Evolutionary conservation across 2,888 invertebrate genomes (phyloP).

Genomic region (Oegoconia quadripuncta): DNA sequence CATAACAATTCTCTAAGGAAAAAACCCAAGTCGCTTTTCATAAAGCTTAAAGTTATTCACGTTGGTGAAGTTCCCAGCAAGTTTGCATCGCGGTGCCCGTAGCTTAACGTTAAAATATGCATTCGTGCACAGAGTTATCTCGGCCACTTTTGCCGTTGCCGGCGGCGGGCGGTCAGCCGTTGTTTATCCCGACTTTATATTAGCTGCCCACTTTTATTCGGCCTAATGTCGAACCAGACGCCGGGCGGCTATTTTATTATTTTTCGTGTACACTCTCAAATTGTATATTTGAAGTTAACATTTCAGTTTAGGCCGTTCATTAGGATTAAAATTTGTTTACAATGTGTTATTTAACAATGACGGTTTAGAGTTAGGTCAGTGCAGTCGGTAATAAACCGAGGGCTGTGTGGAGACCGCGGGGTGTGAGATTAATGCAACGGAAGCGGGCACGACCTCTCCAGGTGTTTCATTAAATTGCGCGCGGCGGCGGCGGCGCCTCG

Average conservation of each 20-base stretch:
- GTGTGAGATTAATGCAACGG: constrained; percentile 72
- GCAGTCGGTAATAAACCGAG: constrained; percentile 21
- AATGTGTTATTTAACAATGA: too few relatives aligned
- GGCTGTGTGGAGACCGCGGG: constrained; percentile 23
- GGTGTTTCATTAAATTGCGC: constrained; percentile 77
- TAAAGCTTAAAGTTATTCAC: constrained; percentile 58
- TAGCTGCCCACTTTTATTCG: constrained; percentile 38
- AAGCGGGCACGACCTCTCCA: constrained; percentile 72
- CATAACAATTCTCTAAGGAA: not conserved
- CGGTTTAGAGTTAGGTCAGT: not conserved
- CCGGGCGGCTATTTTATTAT: too few relatives aligned
- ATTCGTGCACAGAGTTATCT: constrained; percentile 66
- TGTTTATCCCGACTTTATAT: constrained; percentile 61
- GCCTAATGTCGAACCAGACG: too few relatives aligned
- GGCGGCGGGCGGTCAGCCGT: constrained; percentile 52
- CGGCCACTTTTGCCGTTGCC: constrained; percentile 59
- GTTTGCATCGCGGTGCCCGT: constrained; percentile 57
- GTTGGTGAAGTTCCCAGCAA: constrained; percentile 60
- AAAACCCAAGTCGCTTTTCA: constrained; percentile 26
- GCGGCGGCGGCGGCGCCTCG: constrained; percentile 50
- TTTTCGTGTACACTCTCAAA: not conserved
- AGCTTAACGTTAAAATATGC: constrained; percentile 73
- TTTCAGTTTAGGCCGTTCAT: too few relatives aligned
- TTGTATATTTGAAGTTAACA: not conserved
- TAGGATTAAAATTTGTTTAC: too few relatives aligned